phyloP scores from a whole-genome alignment of 2,888 invertebrate genomes.

The Lissocephala sabroskyi region DNA sequence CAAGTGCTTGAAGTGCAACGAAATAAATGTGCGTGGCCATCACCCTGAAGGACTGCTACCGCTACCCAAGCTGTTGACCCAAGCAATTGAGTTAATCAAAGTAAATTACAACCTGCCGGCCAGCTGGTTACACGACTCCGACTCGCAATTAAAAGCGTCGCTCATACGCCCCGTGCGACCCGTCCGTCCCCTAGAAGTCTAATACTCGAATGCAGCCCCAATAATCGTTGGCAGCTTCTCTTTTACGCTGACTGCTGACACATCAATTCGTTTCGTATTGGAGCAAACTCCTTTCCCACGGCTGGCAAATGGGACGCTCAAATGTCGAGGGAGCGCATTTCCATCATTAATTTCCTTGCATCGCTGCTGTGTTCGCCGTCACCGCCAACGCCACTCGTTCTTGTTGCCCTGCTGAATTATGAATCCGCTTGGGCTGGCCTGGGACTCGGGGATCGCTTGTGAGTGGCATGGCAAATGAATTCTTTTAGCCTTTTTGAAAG shows the following conservation, averaged over 20 bases:
- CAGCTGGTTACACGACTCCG: background rate
- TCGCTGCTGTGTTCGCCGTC: conserved; percentile 1
- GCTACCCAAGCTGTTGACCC: conserved; percentile 23
- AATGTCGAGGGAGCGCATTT: conserved; percentile 52
- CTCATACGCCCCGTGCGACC: conserved; percentile 36
- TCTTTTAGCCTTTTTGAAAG: conserved; percentile 23
- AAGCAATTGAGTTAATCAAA: conserved; percentile 36
- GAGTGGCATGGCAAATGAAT: conserved; percentile 49
- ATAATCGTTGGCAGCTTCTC: no score
- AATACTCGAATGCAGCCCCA: no score
- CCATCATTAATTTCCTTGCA: conserved; percentile 51
- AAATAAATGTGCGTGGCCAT: conserved; percentile 29
- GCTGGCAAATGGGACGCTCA: no score
- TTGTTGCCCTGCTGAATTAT: conserved; percentile 51
- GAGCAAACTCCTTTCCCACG: no score
- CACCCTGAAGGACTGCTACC: no score
- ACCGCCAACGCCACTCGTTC: conserved; percentile 18
- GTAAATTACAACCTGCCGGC: conserved; percentile 24
- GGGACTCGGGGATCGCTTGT: no score
- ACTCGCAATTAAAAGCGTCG: conserved; percentile 12
- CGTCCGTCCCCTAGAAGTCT: no score
- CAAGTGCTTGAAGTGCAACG: conserved; percentile 34
- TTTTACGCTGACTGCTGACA: conserved; percentile 23
- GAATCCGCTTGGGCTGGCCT: conserved; percentile 25
- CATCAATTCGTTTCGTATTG: conserved; percentile 37